A percentile compares a stretch with the other conserved stretches of the same genome.
These are phyloP conservation scores for Allygus modestus DNA, from an alignment of 2,888 invertebrate species.

Conservation along the genomic window DNA sequence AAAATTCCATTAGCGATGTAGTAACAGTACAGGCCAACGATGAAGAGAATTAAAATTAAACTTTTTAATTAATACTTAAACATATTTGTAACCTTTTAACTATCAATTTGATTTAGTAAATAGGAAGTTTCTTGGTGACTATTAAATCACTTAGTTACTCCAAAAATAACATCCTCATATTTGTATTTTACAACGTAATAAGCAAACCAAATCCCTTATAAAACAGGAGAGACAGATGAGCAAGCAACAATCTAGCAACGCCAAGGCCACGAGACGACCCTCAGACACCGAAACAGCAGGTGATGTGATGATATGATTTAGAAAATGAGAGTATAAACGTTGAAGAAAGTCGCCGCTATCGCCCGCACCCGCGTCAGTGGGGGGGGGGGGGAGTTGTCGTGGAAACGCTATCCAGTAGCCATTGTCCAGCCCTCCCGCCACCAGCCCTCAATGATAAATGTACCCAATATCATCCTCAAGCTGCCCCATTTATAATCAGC, in stretches of 20 bases:
- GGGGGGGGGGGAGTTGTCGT: constrained; percentile 53
- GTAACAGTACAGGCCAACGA: too few relatives aligned
- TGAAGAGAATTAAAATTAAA: too few relatives aligned
- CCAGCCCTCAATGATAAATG: constrained; percentile 63
- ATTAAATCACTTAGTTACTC: too few relatives aligned
- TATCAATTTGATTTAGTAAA: too few relatives aligned
- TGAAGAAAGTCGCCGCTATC: not conserved
- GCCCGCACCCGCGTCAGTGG: not conserved
- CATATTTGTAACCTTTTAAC: too few relatives aligned
- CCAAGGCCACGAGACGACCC: not conserved
- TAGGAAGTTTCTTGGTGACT: too few relatives aligned
- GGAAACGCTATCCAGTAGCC: constrained; percentile 63
- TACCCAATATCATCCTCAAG: constrained; percentile 64
- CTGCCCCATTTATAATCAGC: constrained; percentile 65
- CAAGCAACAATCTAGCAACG: too few relatives aligned
- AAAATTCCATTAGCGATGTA: too few relatives aligned
- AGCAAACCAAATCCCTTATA: not conserved
- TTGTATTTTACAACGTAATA: not conserved
- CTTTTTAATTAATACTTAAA: too few relatives aligned
- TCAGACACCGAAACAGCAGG: constrained; percentile 2
- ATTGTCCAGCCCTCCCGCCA: constrained; percentile 62
- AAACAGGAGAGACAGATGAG: too few relatives aligned
- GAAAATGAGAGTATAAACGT: constrained; percentile 46
- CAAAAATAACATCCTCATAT: too few relatives aligned
- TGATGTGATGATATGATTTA: constrained; percentile 42